Conservation (phyloP, 2,888 invertebrate genomes). For the Tortricodes alternella region DNA sequence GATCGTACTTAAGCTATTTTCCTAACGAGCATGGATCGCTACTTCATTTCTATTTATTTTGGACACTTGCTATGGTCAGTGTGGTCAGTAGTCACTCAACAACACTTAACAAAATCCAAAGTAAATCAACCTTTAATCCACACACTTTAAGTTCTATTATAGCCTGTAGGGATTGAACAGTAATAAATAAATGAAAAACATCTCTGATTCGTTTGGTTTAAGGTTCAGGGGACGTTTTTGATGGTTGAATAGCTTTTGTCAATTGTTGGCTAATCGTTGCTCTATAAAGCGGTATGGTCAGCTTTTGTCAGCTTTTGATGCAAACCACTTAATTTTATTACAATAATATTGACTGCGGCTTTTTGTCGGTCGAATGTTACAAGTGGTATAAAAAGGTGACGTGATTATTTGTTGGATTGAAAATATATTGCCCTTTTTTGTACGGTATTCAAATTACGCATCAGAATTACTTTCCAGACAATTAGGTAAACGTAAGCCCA, state of each 20-base stretch:
- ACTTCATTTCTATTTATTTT: slow-evolving; percentile 51
- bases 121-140: background rate
- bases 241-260: slow-evolving; percentile 7
- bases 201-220: too few species aligned
- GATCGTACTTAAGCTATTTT: too few species aligned
- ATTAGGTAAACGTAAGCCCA: too few species aligned
- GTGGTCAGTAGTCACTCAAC: slow-evolving; percentile 8
- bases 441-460: too few species aligned
- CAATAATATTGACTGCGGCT: slow-evolving; percentile 48
- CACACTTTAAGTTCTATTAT: background rate
- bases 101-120: background rate
- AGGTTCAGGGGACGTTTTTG: background rate
- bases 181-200: too few species aligned
- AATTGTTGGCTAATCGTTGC: slow-evolving; percentile 54
- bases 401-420: background rate
- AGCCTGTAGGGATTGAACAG: too few species aligned
- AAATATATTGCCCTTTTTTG: background rate
- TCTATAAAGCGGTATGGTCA: slow-evolving; percentile 74
- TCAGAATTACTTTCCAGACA: too few species aligned
- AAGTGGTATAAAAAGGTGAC: background rate
- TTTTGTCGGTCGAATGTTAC: slow-evolving; percentile 28
- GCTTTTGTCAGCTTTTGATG: slow-evolving; percentile 43
- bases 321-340: slow-evolving; percentile 53
- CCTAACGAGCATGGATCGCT: too few species aligned
- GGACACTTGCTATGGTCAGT: slow-evolving; percentile 47